Evolutionary conservation across 2,888 invertebrate species (phyloP), one percentile per base, ranked within the genome.

Genomic region (Molorchus minor): DNA sequence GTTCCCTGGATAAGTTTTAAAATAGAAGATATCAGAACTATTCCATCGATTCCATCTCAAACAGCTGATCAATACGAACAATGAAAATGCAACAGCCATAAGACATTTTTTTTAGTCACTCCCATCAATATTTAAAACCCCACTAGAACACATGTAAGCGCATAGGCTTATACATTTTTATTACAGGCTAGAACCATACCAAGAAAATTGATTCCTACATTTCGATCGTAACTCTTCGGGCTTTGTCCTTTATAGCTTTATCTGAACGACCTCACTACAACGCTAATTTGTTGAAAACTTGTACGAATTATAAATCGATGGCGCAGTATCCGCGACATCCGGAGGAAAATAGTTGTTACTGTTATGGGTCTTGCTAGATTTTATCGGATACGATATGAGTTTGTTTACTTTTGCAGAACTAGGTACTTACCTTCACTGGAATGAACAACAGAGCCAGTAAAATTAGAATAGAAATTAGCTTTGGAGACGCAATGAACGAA

Each of bases 211-310:
- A 73, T 73, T 72, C 69, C 46, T 51, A 19, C 58, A 58, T 61
- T 57, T 61, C 54, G 61, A 59, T 67, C 68, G 70, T 70, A 72
- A 69, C 62, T 69, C 70, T 62, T 65, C 47, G 62, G n/a, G 67
- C 64, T 70, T 66, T 62, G 69, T 70, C 60, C 61, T 74, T 74
- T 75, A 72, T 72, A 64, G 68, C 72, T 74, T 72, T 65, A 73
- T 75, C 69, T 55, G 36, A 20, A 56, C 61, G 57, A 55, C 61
- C 67, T 61, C 46, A 54, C 55, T 40, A 49, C 45, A 60, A 45
- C 56, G 64, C 65, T 67, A 69, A 70, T 69, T 69, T 67, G 67
- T 67, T 62, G 64, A 61, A 61, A 62, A 38, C 25, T 8, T 15
- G 59, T 64, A 52, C 33, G 57, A 59, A 55, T 53, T 53, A 66